A percentile compares a stretch with the other conserved stretches of the same genome.
These are phyloP conservation scores for Paralichthys olivaceus DNA, from an alignment of 2,113 vertebrate species.

Conservation along the genomic window DNA sequence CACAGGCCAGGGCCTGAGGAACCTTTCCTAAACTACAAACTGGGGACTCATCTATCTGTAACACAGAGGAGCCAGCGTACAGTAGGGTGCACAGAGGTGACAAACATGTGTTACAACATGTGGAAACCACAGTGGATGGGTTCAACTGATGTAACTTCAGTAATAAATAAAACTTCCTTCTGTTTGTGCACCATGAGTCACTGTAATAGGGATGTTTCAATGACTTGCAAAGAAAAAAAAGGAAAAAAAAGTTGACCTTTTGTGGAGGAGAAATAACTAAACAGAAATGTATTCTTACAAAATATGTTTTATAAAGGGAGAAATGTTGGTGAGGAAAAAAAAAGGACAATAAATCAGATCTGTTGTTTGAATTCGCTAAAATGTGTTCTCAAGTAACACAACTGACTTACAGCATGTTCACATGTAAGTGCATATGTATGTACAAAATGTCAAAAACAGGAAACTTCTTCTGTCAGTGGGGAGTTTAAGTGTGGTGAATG, in stretches of 20 bases:
- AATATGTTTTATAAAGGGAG: neutral
- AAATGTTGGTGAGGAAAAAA: neutral
- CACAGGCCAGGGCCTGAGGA: slow-evolving; percentile 79
- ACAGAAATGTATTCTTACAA: neutral
- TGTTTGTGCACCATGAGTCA: slow-evolving; percentile 2
- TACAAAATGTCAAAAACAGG: neutral
- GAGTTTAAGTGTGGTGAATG: neutral
- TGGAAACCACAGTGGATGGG: slow-evolving; percentile 7
- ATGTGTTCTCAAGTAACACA: neutral
- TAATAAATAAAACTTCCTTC: slow-evolving; percentile 7
- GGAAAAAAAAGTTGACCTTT: neutral
- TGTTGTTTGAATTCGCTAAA: neutral
- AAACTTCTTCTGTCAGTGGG: neutral
- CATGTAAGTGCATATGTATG: neutral
- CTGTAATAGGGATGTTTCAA: neutral
- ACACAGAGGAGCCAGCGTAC: slow-evolving; percentile 81
- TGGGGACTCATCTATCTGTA: slow-evolving; percentile 82
- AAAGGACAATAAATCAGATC: neutral
- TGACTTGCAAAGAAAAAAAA: neutral
- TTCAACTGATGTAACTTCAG: slow-evolving; percentile 26
- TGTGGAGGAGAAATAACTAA: neutral
- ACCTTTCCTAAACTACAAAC: slow-evolving; percentile 82
- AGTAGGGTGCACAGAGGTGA: slow-evolving; percentile 58
- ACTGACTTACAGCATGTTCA: neutral
- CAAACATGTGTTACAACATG: slow-evolving; percentile 63